Percentiles rank a stretch among this genome's conserved stretches.
Conservation (phyloP, 2,797 vertebrate genomes). For the Arvicola amphibius region DNA sequence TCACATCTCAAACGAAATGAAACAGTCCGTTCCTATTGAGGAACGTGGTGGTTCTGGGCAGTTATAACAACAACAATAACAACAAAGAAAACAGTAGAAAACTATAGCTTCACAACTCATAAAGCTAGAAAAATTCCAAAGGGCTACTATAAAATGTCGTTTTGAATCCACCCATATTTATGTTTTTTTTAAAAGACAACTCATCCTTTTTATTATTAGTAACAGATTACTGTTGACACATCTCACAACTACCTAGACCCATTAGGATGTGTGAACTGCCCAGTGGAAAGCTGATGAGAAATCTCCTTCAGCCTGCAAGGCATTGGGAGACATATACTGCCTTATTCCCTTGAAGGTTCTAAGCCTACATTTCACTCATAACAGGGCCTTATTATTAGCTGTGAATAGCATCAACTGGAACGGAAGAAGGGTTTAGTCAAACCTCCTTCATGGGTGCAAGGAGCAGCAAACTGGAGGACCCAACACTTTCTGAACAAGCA, state of each 20-base stretch:
- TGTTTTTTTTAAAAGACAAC: background rate
- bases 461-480: background rate
- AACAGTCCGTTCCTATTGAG: rapidly evolving
- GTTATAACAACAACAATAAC: rapidly evolving
- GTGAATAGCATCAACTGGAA: background rate
- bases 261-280: background rate
- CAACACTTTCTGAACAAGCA: background rate
- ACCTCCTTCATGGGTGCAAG: background rate
- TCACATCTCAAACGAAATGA: background rate
- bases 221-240: conserved; percentile 14
- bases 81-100: background rate
- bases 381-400: background rate
- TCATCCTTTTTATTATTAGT: background rate
- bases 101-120: background rate
- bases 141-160: background rate
- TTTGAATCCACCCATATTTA: background rate
- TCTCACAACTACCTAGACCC: background rate
- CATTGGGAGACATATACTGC: background rate
- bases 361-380: background rate
- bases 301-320: background rate
- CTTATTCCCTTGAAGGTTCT: background rate
- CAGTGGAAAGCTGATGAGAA: background rate
- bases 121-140: background rate
- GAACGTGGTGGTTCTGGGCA: rapidly evolving
- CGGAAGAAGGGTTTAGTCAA: background rate